Percentiles rank a stretch among this genome's conserved stretches.
Evolutionary conservation across 2,888 invertebrate species (phyloP).

Genomic region (Lacanobia wlatinum): DNA sequence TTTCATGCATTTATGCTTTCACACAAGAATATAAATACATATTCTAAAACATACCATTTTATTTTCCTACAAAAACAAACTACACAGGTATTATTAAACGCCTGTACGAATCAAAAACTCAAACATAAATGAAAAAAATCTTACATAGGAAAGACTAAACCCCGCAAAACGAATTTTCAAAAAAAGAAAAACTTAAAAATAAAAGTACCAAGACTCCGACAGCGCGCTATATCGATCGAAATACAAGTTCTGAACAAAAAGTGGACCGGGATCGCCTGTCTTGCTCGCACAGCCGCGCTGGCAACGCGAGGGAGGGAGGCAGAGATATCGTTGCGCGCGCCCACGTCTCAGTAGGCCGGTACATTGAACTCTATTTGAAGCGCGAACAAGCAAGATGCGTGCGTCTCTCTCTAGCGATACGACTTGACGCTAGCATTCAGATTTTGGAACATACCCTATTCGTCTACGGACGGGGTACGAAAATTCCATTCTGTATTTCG

Average conservation of each 20-base stretch:
- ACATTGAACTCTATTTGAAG: conserved; percentile 85
- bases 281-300: conserved; percentile 67
- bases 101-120: neutral
- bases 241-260: conserved; percentile 88
- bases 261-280: conserved; percentile 78
- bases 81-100: neutral
- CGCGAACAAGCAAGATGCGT: conserved; percentile 71
- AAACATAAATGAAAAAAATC: conserved; percentile 2
- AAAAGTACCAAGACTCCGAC: conserved; percentile 80
- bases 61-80: neutral
- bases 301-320: conserved; percentile 72
- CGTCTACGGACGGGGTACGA: conserved; percentile 64
- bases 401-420: conserved; percentile 77
- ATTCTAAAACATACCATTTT: neutral
- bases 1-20: conserved; percentile 6
- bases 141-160: conserved; percentile 14
- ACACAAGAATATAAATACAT: neutral
- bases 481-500: conserved; percentile 62
- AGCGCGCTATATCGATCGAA: conserved; percentile 85
- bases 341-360: conserved; percentile 87
- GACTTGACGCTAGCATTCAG: conserved; percentile 73
- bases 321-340: conserved; percentile 81
- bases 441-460: conserved; percentile 68
- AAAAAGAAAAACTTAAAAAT: conserved; percentile 58
- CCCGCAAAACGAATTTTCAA: conserved; percentile 43